These are phyloP conservation scores for Muscicapa comitata DNA, from an alignment of 2,797 vertebrate species.

Conservation along the genomic window DNA sequence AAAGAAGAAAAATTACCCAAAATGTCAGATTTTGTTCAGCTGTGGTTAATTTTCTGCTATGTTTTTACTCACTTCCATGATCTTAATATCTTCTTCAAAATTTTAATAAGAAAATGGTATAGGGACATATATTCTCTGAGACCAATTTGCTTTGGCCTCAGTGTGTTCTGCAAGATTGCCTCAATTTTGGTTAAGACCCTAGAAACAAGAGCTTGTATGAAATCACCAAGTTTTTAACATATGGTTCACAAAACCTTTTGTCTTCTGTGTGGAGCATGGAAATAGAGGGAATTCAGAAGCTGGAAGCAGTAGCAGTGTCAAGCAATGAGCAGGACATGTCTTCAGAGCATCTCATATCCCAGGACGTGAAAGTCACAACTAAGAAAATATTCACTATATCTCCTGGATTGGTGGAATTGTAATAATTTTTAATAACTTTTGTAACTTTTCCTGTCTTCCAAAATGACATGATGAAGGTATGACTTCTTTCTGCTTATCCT, in stretches of 20 bases:
- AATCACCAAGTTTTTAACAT: background rate
- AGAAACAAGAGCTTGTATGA: background rate
- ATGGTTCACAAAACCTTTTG: background rate
- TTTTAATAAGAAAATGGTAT: too few relatives aligned
- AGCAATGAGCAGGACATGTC: background rate
- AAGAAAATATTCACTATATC: background rate
- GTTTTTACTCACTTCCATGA: background rate
- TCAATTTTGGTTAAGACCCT: background rate
- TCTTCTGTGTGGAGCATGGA: background rate
- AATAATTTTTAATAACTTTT: background rate
- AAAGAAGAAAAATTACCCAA: background rate
- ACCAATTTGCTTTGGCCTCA: background rate
- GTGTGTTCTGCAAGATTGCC: background rate
- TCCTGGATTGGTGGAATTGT: background rate
- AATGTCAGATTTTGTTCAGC: background rate
- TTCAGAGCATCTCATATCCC: background rate
- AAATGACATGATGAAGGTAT: background rate
- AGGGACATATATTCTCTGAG: background rate
- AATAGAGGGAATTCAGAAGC: background rate
- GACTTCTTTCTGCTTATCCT: background rate
- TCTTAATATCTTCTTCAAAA: background rate
- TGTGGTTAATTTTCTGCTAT: background rate
- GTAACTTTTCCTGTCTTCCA: background rate
- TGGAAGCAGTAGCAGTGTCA: background rate
- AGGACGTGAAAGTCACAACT: background rate